Percentiles rank a stretch among this genome's conserved stretches.
Evolutionary conservation across 2,797 vertebrate species (phyloP).

Genomic region (Xenops minutus): DNA sequence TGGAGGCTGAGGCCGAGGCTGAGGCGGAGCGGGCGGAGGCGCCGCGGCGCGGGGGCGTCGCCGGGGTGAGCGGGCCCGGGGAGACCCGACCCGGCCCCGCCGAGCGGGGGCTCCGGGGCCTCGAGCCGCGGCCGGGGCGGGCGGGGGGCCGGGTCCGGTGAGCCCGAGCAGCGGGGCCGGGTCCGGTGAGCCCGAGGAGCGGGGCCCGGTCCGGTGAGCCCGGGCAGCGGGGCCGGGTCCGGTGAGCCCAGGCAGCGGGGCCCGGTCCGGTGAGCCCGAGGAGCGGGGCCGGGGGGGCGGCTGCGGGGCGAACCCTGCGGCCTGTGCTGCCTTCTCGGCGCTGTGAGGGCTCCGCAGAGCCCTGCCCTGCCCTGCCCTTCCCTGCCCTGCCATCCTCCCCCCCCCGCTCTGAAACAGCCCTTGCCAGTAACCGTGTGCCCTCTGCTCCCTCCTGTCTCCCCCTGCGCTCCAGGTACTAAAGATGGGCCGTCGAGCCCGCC

Average conservation of each 20-base stretch:
- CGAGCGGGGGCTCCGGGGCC: too few species aligned
- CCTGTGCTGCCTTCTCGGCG: fast-evolving
- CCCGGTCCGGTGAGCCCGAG: too few species aligned
- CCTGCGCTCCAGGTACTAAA: slow-evolving; percentile 75
- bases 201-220: too few species aligned
- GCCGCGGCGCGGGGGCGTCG: background rate
- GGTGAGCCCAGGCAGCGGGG: background rate
- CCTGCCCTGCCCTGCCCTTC: fast-evolving
- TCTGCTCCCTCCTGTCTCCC: background rate
- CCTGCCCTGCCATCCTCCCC: fast-evolving
- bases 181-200: background rate
- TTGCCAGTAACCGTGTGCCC: background rate
- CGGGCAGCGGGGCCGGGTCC: too few species aligned
- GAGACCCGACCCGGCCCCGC: too few species aligned
- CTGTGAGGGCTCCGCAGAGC: background rate
- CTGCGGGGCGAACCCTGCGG: background rate
- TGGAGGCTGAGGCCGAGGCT: slow-evolving; percentile 75
- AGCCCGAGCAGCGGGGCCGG: background rate
- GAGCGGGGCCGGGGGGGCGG: too few species aligned
- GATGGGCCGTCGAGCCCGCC: slow-evolving; percentile 85
- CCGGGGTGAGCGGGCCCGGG: slow-evolving; percentile 46
- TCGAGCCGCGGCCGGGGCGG: background rate
- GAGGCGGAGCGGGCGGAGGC: slow-evolving; percentile 70
- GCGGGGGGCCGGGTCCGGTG: too few species aligned
- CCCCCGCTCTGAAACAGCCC: fast-evolving